Percentiles rank a stretch among this genome's conserved stretches.
Evolutionary conservation across 2,888 invertebrate genomes (phyloP).

Genomic region (Parnassius orleans): DNA sequence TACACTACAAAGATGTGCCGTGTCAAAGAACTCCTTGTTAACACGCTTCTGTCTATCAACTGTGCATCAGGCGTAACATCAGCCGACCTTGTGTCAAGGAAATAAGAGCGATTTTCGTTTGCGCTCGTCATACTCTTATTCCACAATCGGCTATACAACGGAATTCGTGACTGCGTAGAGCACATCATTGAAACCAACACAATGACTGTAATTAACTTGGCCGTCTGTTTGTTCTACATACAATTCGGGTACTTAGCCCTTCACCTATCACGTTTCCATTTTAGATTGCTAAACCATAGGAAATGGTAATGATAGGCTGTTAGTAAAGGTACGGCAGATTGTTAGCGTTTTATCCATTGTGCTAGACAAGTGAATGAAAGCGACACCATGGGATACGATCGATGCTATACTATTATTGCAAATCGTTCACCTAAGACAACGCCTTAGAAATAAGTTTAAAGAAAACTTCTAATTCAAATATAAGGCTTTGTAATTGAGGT

Average conservation of each 20-base stretch:
- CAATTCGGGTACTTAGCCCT: constrained; percentile 65
- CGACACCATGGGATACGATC: too few species aligned
- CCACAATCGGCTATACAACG: neutral
- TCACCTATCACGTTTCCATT: constrained; percentile 75
- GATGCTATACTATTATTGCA: too few species aligned
- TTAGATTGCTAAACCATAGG: constrained; percentile 69
- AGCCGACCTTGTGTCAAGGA: neutral
- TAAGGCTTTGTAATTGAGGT: too few species aligned
- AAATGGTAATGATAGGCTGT: constrained; percentile 59
- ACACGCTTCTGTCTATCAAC: constrained; percentile 2
- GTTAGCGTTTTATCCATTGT: constrained; percentile 31
- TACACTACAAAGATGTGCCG: constrained; percentile 13
- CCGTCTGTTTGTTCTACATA: constrained; percentile 69
- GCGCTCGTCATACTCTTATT: neutral
- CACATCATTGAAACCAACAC: constrained; percentile 35
- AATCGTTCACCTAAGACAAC: too few species aligned
- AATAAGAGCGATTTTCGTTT: constrained; percentile 3
- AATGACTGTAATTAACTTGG: constrained; percentile 68
- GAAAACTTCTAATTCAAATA: too few species aligned
- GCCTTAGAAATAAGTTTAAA: too few species aligned
- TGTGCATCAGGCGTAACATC: neutral
- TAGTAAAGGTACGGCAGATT: constrained; percentile 33
- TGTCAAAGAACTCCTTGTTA: constrained; percentile 18
- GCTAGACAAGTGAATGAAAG: too few species aligned
- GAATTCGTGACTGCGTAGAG: constrained; percentile 30